Percentiles rank a stretch among this genome's conserved stretches.
These are phyloP conservation scores for Cephus pygmeus DNA, from an alignment of 2,888 invertebrate species.

Conservation along the genomic window DNA sequence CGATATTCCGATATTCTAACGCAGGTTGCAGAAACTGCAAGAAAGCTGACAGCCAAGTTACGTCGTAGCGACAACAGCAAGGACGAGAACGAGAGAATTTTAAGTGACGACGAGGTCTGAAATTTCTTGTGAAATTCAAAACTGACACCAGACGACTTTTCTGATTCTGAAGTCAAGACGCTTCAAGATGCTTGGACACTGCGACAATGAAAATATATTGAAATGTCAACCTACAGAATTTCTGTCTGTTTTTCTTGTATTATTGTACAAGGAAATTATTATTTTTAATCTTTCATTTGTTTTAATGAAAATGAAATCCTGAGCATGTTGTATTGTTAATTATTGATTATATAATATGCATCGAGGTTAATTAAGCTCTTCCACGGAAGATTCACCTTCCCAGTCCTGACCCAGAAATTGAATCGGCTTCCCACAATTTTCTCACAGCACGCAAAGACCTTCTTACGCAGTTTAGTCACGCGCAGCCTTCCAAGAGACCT, in stretches of 20 bases:
- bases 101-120: conserved; percentile 51
- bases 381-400: not conserved
- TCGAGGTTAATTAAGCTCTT: not conserved
- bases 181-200: too few species aligned
- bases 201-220: not conserved
- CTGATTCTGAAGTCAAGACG: not conserved
- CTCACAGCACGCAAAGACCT: not conserved
- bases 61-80: conserved; percentile 18
- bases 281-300: not conserved
- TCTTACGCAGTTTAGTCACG: not conserved
- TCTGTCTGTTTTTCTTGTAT: too few species aligned
- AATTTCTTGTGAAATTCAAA: not conserved
- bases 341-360: not conserved
- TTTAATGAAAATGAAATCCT: not conserved
- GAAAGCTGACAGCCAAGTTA: conserved; percentile 42
- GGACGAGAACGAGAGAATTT: conserved; percentile 18
- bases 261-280: not conserved
- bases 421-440: not conserved
- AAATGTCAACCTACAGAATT: not conserved
- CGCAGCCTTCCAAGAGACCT: not conserved
- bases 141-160: not conserved
- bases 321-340: not conserved
- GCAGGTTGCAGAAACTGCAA: conserved; percentile 50
- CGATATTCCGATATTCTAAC: not conserved
- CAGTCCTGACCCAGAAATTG: not conserved